These are phyloP conservation scores for Leucopsar rothschildi DNA, from an alignment of 2,113 vertebrate genomes.

Conservation along the genomic window DNA sequence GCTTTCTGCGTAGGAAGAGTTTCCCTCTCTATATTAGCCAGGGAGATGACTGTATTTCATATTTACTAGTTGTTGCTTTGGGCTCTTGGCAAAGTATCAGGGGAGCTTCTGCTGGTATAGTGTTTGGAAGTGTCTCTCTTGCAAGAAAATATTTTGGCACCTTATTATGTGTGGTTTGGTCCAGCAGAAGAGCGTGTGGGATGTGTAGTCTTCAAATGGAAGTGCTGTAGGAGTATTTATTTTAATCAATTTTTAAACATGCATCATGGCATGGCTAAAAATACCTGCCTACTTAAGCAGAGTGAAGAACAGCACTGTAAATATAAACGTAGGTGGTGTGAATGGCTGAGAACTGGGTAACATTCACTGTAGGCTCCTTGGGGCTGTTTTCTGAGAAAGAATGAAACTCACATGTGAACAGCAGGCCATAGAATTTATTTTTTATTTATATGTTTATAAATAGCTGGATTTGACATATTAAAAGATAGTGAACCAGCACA, in stretches of 20 bases:
- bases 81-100: background rate
- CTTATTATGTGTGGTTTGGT: background rate
- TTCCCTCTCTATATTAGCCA: background rate
- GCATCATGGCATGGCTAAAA: constrained; percentile 28
- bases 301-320: background rate
- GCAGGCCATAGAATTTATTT: background rate
- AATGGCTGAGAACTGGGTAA: background rate
- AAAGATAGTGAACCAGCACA: background rate
- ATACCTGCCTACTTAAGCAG: background rate
- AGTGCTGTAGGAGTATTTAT: constrained; percentile 41
- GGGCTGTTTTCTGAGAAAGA: background rate
- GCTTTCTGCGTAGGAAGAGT: background rate
- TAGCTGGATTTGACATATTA: background rate
- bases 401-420: background rate
- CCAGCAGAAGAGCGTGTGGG: background rate
- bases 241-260: constrained; percentile 44
- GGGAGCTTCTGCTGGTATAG: background rate
- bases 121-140: background rate
- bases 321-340: background rate
- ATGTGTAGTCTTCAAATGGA: constrained; percentile 39
- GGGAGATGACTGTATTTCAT: background rate
- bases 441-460: background rate
- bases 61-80: background rate
- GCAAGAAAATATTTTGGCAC: constrained; percentile 7
- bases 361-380: background rate